A percentile compares a stretch with the other conserved stretches of the same genome.
Evolutionary conservation across 2,797 vertebrate genomes (phyloP).

Genomic region (Diplodus sargus): DNA sequence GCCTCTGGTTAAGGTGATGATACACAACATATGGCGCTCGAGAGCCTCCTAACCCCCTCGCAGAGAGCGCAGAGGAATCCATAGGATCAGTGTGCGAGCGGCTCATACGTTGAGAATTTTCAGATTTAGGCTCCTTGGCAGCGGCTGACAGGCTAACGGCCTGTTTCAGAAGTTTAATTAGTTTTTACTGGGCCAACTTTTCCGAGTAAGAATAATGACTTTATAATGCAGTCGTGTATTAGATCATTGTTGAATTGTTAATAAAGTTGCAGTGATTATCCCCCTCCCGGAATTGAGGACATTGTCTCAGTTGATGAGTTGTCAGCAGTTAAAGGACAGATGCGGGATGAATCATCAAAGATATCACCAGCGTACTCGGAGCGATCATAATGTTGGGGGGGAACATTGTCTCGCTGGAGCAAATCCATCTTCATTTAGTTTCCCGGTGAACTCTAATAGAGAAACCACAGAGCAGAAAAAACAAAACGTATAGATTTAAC

Average conservation of each 20-base stretch:
- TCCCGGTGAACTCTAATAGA: neutral
- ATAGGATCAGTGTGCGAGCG: constrained; percentile 46
- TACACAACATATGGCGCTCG: constrained; percentile 71
- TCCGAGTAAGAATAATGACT: constrained; percentile 51
- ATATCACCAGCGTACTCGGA: neutral
- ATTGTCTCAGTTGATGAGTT: constrained; percentile 41
- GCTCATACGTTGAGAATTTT: constrained; percentile 46
- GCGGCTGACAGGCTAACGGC: constrained; percentile 48
- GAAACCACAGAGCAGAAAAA: neutral
- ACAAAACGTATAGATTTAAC: neutral
- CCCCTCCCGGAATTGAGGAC: constrained; percentile 23
- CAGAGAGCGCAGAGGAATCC: constrained; percentile 44
- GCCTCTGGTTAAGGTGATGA: constrained; percentile 76
- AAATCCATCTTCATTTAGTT: constrained; percentile 19
- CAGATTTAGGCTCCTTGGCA: constrained; percentile 55
- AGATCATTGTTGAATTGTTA: constrained; percentile 63
- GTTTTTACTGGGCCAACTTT: constrained; percentile 65
- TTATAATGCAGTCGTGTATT: constrained; percentile 45
- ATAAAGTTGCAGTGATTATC: constrained; percentile 61
- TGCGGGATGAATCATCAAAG: constrained; percentile 29
- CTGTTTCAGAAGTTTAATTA: constrained; percentile 60
- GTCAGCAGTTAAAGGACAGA: constrained; percentile 51
- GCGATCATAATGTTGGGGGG: neutral
- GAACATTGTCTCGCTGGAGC: neutral
- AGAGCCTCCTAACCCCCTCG: constrained; percentile 54